These are phyloP conservation scores for Hystrix brachyura DNA, from an alignment of 2,113 vertebrate species.

Conservation along the genomic window DNA sequence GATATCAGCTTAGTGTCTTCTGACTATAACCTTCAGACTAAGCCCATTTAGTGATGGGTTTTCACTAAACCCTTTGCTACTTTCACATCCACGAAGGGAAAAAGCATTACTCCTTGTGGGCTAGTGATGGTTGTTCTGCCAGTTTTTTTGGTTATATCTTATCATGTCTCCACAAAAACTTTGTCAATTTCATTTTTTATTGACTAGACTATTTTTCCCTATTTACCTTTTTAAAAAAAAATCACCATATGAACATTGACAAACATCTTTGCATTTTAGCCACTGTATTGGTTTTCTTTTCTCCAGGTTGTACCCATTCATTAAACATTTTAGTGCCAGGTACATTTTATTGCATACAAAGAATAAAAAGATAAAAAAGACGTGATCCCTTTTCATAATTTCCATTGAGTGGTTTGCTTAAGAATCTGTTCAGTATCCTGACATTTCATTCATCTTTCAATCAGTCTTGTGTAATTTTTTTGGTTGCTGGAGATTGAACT, in stretches of 20 bases:
- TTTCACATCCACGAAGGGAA: background rate
- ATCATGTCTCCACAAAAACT: background rate
- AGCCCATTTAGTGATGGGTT: background rate
- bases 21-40: background rate
- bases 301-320: background rate
- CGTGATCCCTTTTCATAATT: background rate
- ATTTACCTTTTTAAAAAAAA: background rate
- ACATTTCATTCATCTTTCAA: constrained; percentile 30
- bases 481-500: too few species aligned
- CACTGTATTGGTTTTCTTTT: background rate
- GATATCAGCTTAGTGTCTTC: background rate
- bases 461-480: background rate
- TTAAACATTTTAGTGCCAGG: background rate
- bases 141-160: background rate
- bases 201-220: background rate
- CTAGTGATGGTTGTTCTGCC: background rate
- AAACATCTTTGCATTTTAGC: constrained; percentile 11
- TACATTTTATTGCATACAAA: background rate
- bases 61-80: background rate
- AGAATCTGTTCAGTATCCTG: background rate
- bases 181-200: background rate
- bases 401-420: background rate
- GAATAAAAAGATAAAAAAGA: background rate
- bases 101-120: background rate
- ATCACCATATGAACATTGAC: background rate